A percentile compares a stretch with the other conserved stretches of the same genome.
phyloP scores from a whole-genome alignment of 2,113 vertebrate species.

The Okapia johnstoni region DNA sequence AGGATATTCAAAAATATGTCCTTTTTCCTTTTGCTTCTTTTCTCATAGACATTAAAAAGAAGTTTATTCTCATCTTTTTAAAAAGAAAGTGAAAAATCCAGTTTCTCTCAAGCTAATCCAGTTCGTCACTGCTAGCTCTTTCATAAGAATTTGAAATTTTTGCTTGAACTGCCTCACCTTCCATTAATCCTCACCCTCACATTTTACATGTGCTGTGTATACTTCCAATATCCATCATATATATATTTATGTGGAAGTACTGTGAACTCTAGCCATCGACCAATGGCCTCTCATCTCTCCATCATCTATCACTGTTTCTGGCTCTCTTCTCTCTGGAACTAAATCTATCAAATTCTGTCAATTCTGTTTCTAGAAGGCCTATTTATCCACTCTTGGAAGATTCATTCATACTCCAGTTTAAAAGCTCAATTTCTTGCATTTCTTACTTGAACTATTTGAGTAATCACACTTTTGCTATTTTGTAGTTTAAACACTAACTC shows the following conservation, averaged over 20 bases:
- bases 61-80: neutral
- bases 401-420: neutral
- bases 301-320: neutral
- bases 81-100: neutral
- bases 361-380: neutral
- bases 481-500: too few relatives aligned
- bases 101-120: neutral
- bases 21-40: neutral
- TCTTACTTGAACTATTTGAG: neutral
- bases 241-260: neutral
- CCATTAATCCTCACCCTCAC: too few relatives aligned
- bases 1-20: neutral
- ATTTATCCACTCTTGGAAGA: neutral
- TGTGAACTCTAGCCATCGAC: neutral
- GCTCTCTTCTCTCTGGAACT: neutral
- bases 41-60: neutral
- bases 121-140: neutral
- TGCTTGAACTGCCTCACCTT: neutral
- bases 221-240: neutral
- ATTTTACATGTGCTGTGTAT: neutral
- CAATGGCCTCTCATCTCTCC: neutral
- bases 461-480: too few relatives aligned
- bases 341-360: neutral
- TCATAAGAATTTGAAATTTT: neutral
- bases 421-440: neutral